A percentile compares a stretch with the other conserved stretches of the same genome.
These are phyloP conservation scores for Lochmaea crataegi DNA, from an alignment of 2,888 invertebrate genomes.

Conservation along the genomic window DNA sequence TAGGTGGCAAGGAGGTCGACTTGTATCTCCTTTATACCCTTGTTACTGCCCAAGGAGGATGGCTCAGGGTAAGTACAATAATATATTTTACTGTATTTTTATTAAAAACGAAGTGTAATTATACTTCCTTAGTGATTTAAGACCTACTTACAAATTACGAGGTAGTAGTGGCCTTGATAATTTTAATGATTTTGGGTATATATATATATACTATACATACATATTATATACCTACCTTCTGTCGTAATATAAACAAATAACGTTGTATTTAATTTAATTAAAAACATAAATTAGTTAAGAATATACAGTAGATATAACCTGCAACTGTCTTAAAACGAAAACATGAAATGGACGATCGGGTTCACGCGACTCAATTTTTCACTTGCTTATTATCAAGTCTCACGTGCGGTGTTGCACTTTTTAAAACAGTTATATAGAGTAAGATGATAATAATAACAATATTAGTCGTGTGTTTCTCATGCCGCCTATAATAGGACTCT, in stretches of 20 bases:
- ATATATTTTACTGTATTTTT: constrained; percentile 1
- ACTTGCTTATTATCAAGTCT: constrained; percentile 14
- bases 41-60: constrained; percentile 93
- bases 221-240: constrained; percentile 6
- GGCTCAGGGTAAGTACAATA: constrained; percentile 82
- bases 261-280: background rate
- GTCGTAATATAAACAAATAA: constrained; percentile 16
- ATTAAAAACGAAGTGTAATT: background rate
- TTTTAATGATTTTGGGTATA: constrained; percentile 22
- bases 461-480: constrained; percentile 11
- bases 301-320: background rate
- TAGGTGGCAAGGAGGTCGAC: constrained; percentile 93
- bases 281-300: background rate
- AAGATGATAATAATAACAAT: constrained; percentile 14
- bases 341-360: constrained; percentile 25
- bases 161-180: constrained; percentile 40
- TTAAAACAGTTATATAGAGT: constrained; percentile 24
- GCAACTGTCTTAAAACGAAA: constrained; percentile 8
- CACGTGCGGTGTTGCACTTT: constrained; percentile 33
- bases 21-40: constrained; percentile 90
- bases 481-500: constrained; percentile 7
- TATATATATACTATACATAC: background rate
- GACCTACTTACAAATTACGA: constrained; percentile 23
- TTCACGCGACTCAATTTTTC: constrained; percentile 28
- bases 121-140: background rate